Evolutionary conservation across 2,113 vertebrate species (phyloP), one percentile per base, ranked within the genome.

Genomic region (Chlamydotis undulata): DNA sequence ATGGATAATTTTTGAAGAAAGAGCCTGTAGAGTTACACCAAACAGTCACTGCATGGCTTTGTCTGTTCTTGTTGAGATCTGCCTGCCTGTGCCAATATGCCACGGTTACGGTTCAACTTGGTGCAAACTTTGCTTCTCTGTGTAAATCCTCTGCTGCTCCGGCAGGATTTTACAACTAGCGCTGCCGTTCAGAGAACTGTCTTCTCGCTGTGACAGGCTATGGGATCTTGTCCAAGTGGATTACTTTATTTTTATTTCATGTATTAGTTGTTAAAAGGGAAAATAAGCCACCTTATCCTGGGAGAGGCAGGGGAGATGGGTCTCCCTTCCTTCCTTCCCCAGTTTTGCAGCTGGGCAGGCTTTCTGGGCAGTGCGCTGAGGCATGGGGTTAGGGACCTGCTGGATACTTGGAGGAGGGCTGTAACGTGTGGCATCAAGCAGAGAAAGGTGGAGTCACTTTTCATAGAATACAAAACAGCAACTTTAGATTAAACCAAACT

Each of bases 171-270:
- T 76, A 23, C 43, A 79, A 10, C 55, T 49, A 43, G 9, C 0
- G 0, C 56, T 79, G 74, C 53, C 1, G 0, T 68, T 56, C 17
- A 5, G 39, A n/a, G 26, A 64, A 15, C 26, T 50, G 23, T 65
- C 39, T 84, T 60, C 39, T 60, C 0, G 0, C 71, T 35, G 31
- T 29, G 5, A 13, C 0, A 0, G 41, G 33, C 79, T 3, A 0
- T 1, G 2, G 57, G 26, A 25, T 73, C 43, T 76, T 68, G 39
- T 85, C 53, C 33, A 19, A 37, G 9, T 19, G 6, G 2, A 5
- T 68, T 71, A 7, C 47, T 90, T 86, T 29, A 18, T 22, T 77
- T 92, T 90, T 60, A 53, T 25, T 73, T 78, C 1, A 2, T 69
- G 12, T 56, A n/a, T 12, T 45, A 26, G 8, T n/a, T 45, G 12